A percentile compares a stretch with the other conserved stretches of the same genome.
Conservation (phyloP, 2,797 vertebrate genomes). For the Paedocypris micromegethes region DNA sequence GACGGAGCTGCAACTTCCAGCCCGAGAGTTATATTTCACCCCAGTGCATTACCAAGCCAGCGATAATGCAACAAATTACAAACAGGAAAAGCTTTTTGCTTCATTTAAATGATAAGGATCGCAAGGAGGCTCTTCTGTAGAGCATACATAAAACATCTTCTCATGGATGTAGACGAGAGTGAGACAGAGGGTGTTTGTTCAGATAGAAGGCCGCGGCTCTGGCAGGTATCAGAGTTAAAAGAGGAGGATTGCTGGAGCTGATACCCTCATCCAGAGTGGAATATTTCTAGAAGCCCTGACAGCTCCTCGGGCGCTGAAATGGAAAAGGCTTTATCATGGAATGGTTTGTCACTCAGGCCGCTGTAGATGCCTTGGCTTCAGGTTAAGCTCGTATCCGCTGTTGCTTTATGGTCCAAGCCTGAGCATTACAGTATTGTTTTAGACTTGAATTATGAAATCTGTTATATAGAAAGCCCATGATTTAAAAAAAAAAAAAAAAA, state of each 20-base stretch:
- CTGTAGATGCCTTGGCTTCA: constrained; percentile 37
- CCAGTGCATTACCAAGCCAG: constrained; percentile 78
- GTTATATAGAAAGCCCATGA: constrained; percentile 24
- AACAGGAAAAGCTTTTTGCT: constrained; percentile 78
- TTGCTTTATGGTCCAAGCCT: constrained; percentile 48
- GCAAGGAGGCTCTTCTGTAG: constrained; percentile 63
- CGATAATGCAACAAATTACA: constrained; percentile 88
- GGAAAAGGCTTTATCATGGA: constrained; percentile 66
- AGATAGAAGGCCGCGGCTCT: constrained; percentile 46
- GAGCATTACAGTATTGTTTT: constrained; percentile 48
- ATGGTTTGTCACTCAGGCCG: constrained; percentile 60
- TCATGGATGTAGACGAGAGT: constrained; percentile 41
- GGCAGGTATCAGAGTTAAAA: constrained; percentile 52
- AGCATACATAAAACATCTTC: constrained; percentile 55
- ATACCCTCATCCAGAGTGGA: constrained; percentile 56
- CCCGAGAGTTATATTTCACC: constrained; percentile 78
- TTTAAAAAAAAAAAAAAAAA: too few relatives aligned
- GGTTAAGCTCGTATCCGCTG: constrained; percentile 42
- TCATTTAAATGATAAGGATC: constrained; percentile 91
- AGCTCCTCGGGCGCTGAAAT: constrained; percentile 58
- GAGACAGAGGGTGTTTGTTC: constrained; percentile 33
- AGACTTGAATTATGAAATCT: constrained; percentile 38
- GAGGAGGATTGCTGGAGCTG: constrained; percentile 51
- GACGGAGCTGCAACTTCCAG: constrained; percentile 51
- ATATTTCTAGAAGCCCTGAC: constrained; percentile 55